These are phyloP conservation scores for Diorhabda carinulata DNA, from an alignment of 1,140 invertebrate species.

Conservation along the genomic window DNA sequence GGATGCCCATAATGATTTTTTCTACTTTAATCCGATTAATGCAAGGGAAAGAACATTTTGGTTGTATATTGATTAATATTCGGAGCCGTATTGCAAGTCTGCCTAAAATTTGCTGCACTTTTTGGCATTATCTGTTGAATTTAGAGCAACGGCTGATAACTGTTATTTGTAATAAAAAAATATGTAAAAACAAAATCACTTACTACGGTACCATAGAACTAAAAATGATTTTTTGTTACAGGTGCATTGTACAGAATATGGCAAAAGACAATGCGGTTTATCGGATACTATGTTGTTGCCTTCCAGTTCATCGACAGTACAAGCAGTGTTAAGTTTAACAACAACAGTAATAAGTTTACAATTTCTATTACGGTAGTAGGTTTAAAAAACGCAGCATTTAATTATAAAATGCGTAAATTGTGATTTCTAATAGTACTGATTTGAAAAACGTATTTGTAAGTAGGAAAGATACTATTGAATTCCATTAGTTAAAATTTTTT, in stretches of 20 bases:
- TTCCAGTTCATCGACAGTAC: neutral
- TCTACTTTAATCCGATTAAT: too few species aligned
- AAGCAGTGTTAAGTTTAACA: neutral
- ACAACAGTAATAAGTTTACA: neutral
- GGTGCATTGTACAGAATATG: slow-evolving; percentile 32
- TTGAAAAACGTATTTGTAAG: neutral
- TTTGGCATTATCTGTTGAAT: too few species aligned
- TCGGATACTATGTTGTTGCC: neutral
- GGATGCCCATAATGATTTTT: too few species aligned
- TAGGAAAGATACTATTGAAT: neutral
- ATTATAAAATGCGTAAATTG: neutral
- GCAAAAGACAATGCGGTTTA: slow-evolving; percentile 28
- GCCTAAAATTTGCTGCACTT: too few species aligned
- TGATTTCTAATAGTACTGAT: neutral
- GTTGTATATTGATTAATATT: too few species aligned
- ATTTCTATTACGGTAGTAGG: neutral
- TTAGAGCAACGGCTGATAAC: too few species aligned
- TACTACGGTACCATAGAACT: too few species aligned
- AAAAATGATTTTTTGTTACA: slow-evolving; percentile 23
- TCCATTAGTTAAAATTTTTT: too few species aligned
- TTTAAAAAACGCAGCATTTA: neutral
- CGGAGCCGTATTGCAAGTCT: too few species aligned
- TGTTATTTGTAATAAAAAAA: too few species aligned
- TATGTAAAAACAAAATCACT: too few species aligned
- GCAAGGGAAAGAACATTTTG: too few species aligned